Base-by-base conservation (phyloP, 2,888 invertebrate genomes). In the Argyra leucocephala region DNA sequence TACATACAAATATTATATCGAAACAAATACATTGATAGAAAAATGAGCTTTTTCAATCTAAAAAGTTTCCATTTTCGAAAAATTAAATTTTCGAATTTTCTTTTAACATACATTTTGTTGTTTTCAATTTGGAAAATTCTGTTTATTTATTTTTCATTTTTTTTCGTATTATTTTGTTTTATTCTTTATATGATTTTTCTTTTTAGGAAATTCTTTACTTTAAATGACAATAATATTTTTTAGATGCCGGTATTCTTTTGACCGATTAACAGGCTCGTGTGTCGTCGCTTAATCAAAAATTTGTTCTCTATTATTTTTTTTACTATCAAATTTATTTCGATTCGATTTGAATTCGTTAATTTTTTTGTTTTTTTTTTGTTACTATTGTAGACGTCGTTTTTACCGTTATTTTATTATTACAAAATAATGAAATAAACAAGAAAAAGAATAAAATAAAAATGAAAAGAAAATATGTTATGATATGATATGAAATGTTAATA, bases 171-270 rank as follows among this genome's bases (percentile, higher is more conserved):
- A 15, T 37, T 48, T 48, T 48, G 15, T 48, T 12, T 48, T 48
- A 5, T 48, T 37, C 15, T 3, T 26, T 26, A 7, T 26, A 7
- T 26, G 7, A 10, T 31, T 31, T 48, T 15, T 18, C 15, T 37
- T 48, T 48, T 48, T 48, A 5, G 15, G 15, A 37, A 37, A 37
- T 48, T 37, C 15, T 48, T 48, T 48, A 48, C 18, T 48, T 15
- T 48, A 48, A 48, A 48, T 48, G 18, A 48, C 48, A 48, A 48
- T 18, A 48, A 18, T 18, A 5, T 48, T 31, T 26, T 26, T 31
- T 15, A 48, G 48, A 48, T 48, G 48, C 48, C 48, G 48, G 48
- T n/a, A 48, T 48, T 48, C 48, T 48, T 48, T 48, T 48, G 48
- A 48, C 48, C 48, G 48, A 48, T 48, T n/a, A 48, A 48, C 12